phyloP scores from a whole-genome alignment of 2,797 vertebrate genomes.

The Pangasius larnaudii region DNA sequence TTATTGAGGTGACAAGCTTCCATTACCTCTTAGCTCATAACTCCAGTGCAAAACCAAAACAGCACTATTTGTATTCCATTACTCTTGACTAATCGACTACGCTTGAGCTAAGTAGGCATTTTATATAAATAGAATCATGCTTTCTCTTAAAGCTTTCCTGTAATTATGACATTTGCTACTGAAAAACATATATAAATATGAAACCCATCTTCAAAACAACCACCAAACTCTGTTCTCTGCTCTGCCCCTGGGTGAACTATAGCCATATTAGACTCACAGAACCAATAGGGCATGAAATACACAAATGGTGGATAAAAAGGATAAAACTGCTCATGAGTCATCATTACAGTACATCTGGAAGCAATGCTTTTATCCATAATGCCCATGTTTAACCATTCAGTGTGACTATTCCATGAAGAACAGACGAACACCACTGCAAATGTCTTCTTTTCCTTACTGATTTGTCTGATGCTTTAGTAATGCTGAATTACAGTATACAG shows the following conservation, averaged over 20 bases:
- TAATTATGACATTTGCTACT: neutral
- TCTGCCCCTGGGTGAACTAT: neutral
- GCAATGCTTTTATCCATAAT: conserved; percentile 3
- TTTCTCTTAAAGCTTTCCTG: neutral
- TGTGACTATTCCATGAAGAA: neutral
- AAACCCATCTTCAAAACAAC: conserved; percentile 17
- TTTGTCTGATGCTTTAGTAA: neutral
- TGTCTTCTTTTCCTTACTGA: neutral
- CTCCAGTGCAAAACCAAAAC: neutral
- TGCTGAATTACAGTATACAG: neutral
- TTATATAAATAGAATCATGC: neutral
- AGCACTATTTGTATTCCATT: neutral
- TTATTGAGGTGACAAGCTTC: neutral
- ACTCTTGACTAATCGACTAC: conserved; percentile 1
- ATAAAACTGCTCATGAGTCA: conserved; percentile 22
- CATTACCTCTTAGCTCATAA: neutral
- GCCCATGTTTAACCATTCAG: neutral
- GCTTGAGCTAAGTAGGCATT: neutral
- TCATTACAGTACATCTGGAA: conserved; percentile 20
- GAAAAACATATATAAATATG: neutral
- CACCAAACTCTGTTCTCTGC: neutral
- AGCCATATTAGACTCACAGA: conserved; percentile 15
- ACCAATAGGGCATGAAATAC: neutral
- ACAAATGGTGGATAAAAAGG: neutral
- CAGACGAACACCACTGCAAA: neutral